Percentiles rank a stretch among this genome's conserved stretches.
phyloP scores from a whole-genome alignment of 2,113 vertebrate genomes.

The Hippocampus barbouri region DNA sequence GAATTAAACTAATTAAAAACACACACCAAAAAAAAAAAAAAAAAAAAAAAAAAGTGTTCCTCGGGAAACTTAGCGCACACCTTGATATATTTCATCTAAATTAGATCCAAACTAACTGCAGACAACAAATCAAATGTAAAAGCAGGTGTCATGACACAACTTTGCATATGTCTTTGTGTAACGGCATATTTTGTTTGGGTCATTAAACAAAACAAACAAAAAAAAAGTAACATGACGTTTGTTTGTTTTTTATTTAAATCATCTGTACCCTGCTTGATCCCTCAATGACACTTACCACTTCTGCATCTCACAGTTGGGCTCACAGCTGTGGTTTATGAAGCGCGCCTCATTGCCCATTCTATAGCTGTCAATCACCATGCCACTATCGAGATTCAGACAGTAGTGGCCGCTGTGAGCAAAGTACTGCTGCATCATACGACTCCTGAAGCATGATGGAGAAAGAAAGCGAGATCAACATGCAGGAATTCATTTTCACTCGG shows the following conservation, averaged over 20 bases:
- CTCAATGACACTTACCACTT: slow-evolving; percentile 83
- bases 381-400: slow-evolving; percentile 95
- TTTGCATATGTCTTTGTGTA: too few species aligned
- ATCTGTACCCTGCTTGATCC: not conserved
- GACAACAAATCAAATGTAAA: too few species aligned
- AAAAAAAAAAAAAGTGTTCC: not conserved
- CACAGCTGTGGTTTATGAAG: slow-evolving; percentile 99
- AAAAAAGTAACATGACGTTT: too few species aligned
- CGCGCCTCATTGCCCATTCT: slow-evolving; percentile 98
- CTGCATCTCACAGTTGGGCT: slow-evolving; percentile 99
- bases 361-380: slow-evolving; percentile 99
- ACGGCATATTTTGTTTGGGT: too few species aligned
- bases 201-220: too few species aligned
- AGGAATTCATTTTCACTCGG: not conserved
- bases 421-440: slow-evolving; percentile 97
- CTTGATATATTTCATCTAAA: not conserved
- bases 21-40: too few species aligned
- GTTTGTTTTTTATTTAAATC: too few species aligned
- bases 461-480: not conserved
- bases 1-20: not conserved
- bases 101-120: too few species aligned
- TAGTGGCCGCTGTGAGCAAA: slow-evolving; percentile 97
- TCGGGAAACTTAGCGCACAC: not conserved
- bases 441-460: slow-evolving; percentile 62
- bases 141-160: too few species aligned